Evolutionary conservation across 2,797 vertebrate species (phyloP), one percentile per base, ranked within the genome.

Genomic region (Ctenochaetus hawaiiensis): DNA sequence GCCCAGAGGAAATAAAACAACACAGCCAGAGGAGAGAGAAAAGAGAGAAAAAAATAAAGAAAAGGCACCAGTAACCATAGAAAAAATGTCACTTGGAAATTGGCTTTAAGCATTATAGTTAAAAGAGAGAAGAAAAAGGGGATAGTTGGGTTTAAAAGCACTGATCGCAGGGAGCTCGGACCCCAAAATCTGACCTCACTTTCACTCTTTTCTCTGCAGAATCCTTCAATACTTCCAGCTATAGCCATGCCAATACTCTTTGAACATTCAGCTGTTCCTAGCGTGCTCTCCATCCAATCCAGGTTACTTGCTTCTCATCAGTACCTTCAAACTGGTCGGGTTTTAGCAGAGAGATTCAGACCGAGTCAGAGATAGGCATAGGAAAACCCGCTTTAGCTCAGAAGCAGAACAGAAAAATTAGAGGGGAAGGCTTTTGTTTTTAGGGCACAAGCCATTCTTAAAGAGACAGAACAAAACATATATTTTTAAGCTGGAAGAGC

Each of bases 41-140:
- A 91, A 95, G 87, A 90, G 89, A 85, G 62, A 69, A 83, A 81
- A 66, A 86, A 89, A 88, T 81, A 90, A 90, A 90, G 80, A 88
- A 86, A 90, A 93, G 87, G 92, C 90, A 94, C 91, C 90, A 90
- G 86, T 85, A 93, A 93, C 90, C 90, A 93, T 74, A 86, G 88
- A 82, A 78, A 76, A 86, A 89, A 77, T 62, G 74, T 78, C 78
- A 91, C 77, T 90, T 90, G 48, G 86, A 89, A 92, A 91, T 85
- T 86, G 72, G 85, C 84, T 84, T 90, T 74, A 66, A 77, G 69
- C 45, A 80, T 78, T 78, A 22, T 17, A 83, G 88, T 89, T 83
- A 69, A 91, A 82, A 85, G 65, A 76, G 30, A 72, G 53, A 67
- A n/a, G 49, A 57, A 63, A 67, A 66, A 17, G 39, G 23, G 60